Evolutionary conservation across 2,113 vertebrate species (phyloP).

Genomic region (Perca schrenkii): DNA sequence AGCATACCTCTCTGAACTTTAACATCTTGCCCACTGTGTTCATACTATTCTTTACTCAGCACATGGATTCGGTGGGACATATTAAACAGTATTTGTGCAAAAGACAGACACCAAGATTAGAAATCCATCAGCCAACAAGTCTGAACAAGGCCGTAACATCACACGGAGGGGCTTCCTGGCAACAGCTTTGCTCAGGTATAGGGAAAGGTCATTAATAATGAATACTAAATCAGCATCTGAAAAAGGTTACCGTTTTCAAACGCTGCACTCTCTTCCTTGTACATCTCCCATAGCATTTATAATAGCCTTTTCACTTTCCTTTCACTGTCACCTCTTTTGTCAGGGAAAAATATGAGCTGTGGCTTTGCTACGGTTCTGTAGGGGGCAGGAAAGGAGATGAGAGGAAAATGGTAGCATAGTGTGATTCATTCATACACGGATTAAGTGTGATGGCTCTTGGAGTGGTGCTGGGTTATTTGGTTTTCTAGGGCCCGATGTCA

Average conservation of each 20-base stretch:
- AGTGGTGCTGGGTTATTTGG: conserved; percentile 68
- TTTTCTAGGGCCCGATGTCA: conserved; percentile 57
- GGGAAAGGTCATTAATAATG: conserved; percentile 83
- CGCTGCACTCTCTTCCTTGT: conserved; percentile 66
- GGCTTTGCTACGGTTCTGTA: conserved; percentile 64
- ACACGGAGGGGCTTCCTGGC: conserved; percentile 75
- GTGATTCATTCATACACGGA: conserved; percentile 75
- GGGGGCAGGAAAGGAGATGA: conserved; percentile 70
- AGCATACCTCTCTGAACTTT: conserved; percentile 65
- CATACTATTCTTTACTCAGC: conserved; percentile 62
- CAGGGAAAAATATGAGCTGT: conserved; percentile 71
- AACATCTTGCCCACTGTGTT: conserved; percentile 56
- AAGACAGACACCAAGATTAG: conserved; percentile 52
- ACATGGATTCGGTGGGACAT: conserved; percentile 62
- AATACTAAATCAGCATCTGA: conserved; percentile 82
- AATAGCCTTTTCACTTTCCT: conserved; percentile 78
- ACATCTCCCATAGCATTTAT: conserved; percentile 77
- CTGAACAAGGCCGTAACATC: conserved; percentile 65
- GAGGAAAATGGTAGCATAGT: conserved; percentile 69
- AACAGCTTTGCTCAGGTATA: conserved; percentile 75
- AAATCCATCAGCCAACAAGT: conserved; percentile 74
- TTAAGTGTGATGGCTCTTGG: conserved; percentile 74
- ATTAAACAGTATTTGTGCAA: conserved; percentile 70
- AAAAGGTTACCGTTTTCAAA: conserved; percentile 80
- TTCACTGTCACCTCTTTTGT: conserved; percentile 78